phyloP scores from a whole-genome alignment of 30 jellyfish, hydroid and myxozoan genomes.

The Mastigias papua region DNA sequence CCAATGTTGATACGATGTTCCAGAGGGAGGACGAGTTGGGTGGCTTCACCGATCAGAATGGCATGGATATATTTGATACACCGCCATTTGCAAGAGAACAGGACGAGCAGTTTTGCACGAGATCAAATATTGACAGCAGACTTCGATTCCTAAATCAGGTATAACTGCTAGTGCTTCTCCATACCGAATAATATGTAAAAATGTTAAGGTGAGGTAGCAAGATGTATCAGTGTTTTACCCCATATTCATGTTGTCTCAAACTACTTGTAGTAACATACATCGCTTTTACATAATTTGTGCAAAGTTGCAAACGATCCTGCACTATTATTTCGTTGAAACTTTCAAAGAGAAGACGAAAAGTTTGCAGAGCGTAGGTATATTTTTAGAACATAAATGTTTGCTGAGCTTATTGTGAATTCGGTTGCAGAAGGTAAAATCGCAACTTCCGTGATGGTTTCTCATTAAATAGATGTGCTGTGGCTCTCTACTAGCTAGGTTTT shows the following conservation, averaged over 20 bases:
- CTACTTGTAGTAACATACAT: neutral
- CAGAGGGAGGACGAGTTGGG: neutral
- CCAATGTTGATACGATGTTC: constrained; percentile 14
- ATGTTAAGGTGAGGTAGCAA: neutral
- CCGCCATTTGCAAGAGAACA: constrained; percentile 50
- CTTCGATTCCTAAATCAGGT: constrained; percentile 87
- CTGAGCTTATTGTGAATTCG: neutral
- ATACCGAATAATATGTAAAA: neutral
- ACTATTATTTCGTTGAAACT: neutral
- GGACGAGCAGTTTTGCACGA: constrained; percentile 79
- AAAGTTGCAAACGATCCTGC: neutral
- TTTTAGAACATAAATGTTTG: too few relatives aligned
- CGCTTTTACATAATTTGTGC: neutral
- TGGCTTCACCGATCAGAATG: constrained; percentile 23
- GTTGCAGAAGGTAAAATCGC: neutral
- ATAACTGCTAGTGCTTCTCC: neutral
- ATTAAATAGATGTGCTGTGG: neutral
- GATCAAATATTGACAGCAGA: constrained; percentile 78
- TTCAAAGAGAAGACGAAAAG: neutral
- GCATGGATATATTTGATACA: constrained; percentile 73
- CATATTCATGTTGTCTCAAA: neutral
- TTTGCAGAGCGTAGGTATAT: neutral
- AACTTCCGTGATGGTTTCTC: neutral
- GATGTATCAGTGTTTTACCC: neutral
- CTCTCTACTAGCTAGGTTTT: neutral